A percentile compares a stretch with the other conserved stretches of the same genome.
These are phyloP conservation scores for Melanogrammus aeglefinus DNA, from an alignment of 2,797 vertebrate genomes.

Conservation along the genomic window DNA sequence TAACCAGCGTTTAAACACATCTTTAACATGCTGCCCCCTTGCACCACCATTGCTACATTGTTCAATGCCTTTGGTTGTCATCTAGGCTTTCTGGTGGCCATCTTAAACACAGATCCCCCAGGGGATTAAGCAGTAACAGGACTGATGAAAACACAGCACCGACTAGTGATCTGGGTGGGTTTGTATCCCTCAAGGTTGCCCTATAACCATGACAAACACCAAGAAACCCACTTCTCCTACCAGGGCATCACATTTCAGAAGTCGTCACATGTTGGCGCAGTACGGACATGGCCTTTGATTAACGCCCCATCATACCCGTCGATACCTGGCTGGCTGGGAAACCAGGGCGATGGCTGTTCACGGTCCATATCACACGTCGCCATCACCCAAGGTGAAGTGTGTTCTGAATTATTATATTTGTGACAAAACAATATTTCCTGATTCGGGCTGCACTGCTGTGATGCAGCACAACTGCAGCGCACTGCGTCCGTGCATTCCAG, in stretches of 20 bases:
- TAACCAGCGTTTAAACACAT: neutral
- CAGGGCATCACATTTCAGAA: slow-evolving; percentile 44
- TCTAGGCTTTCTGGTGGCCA: slow-evolving; percentile 4
- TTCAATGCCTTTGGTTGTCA: slow-evolving; percentile 12
- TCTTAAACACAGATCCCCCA: slow-evolving; percentile 41
- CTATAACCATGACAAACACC: slow-evolving; percentile 45
- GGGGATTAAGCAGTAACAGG: slow-evolving; percentile 43
- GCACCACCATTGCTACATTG: neutral
- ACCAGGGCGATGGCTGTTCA: neutral
- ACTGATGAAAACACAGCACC: slow-evolving; percentile 28
- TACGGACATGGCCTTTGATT: neutral
- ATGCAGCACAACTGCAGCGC: neutral
- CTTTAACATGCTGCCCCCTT: neutral
- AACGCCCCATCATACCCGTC: neutral
- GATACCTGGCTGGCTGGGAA: neutral
- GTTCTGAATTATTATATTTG: neutral
- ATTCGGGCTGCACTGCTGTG: neutral
- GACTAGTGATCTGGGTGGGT: slow-evolving; percentile 43
- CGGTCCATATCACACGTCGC: slow-evolving; percentile 27
- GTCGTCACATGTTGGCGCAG: neutral
- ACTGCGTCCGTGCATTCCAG: no score
- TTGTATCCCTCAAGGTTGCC: slow-evolving; percentile 39
- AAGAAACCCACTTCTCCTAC: slow-evolving; percentile 36
- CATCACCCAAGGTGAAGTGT: slow-evolving; percentile 6
- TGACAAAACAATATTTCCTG: neutral